Evolutionary conservation across 2,113 vertebrate genomes (phyloP).

Genomic region (Calyptommatus sinebrachiatus): DNA sequence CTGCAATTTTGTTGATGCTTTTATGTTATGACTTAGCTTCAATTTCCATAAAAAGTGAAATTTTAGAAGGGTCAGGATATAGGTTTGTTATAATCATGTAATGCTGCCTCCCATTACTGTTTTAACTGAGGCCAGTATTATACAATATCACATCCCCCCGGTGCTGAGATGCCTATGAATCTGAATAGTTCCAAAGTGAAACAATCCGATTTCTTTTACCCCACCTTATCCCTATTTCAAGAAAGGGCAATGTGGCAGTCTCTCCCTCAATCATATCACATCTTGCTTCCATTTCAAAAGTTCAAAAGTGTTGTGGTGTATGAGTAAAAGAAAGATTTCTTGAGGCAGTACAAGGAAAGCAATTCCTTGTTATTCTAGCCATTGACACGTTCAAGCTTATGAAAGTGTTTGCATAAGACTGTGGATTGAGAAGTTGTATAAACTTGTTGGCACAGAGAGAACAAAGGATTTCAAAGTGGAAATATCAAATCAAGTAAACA

Average conservation of each 20-base stretch:
- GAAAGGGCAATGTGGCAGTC: no score
- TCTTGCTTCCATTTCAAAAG: neutral
- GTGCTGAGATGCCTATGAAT: no score
- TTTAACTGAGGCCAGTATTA: neutral
- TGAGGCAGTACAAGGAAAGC: neutral
- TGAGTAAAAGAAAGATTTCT: neutral
- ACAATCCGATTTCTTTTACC: neutral
- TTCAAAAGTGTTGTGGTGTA: neutral
- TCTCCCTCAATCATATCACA: no score
- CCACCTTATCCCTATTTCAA: no score
- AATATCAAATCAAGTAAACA: neutral
- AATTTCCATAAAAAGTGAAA: no score
- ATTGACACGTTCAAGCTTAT: neutral
- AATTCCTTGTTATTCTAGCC: neutral
- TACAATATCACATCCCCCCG: no score
- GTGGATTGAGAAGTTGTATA: neutral
- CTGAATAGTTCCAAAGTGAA: neutral
- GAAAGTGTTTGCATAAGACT: conserved; percentile 38
- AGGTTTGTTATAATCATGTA: no score
- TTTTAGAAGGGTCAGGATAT: no score
- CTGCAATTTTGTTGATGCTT: no score
- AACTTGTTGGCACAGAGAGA: conserved; percentile 1
- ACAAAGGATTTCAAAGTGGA: conserved; percentile 19
- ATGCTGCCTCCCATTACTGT: neutral
- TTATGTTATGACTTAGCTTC: no score